Conservation (phyloP, 2,888 invertebrate genomes). For the Plagiodera versicolora region DNA sequence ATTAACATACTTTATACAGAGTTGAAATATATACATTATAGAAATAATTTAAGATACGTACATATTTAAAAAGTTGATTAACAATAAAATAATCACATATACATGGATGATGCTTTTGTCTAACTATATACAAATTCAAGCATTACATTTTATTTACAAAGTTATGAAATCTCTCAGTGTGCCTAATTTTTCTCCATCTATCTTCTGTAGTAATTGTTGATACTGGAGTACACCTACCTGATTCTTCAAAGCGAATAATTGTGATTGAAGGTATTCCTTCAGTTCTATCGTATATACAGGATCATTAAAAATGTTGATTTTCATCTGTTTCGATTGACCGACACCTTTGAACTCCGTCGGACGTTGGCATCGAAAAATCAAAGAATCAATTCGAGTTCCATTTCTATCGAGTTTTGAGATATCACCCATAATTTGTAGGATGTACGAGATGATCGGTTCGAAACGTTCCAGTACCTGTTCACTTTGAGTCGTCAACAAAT, state of each 20-base stretch:
- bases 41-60: too few relatives aligned
- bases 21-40: too few relatives aligned
- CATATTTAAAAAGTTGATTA: too few relatives aligned
- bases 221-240: conserved; percentile 78
- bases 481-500: conserved; percentile 70
- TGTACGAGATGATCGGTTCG: conserved; percentile 70
- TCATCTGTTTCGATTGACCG: conserved; percentile 60
- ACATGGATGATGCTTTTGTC: too few relatives aligned
- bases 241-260: conserved; percentile 69
- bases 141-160: conserved; percentile 14
- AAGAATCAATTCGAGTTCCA: conserved; percentile 54
- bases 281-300: conserved; percentile 80
- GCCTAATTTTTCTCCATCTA: conserved; percentile 72
- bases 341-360: conserved; percentile 60
- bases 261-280: conserved; percentile 69
- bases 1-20: too few relatives aligned
- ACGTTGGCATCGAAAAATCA: conserved; percentile 51
- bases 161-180: conserved; percentile 59
- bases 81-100: too few relatives aligned
- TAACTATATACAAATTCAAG: background rate
- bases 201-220: conserved; percentile 70
- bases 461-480: conserved; percentile 71
- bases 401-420: conserved; percentile 71
- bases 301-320: conserved; percentile 70
- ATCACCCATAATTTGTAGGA: conserved; percentile 79